Percentiles rank a stretch among this genome's conserved stretches.
These are phyloP conservation scores for Callipepla californica DNA, from an alignment of 2,113 vertebrate species.

Conservation along the genomic window DNA sequence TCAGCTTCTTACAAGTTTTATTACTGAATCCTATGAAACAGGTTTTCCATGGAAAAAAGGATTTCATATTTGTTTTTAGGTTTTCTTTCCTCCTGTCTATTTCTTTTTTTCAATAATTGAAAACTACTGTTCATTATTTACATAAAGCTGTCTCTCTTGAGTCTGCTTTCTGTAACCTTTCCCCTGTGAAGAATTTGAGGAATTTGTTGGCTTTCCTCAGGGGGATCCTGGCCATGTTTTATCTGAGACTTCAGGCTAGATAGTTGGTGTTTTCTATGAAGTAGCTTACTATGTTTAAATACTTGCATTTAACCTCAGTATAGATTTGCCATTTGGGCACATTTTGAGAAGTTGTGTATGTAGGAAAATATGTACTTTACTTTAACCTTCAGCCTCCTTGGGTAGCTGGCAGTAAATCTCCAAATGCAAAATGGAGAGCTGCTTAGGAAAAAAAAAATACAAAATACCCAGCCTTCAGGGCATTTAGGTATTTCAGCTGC, in stretches of 20 bases:
- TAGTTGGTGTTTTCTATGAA: constrained; percentile 40
- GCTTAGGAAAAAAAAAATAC: neutral
- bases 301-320: constrained; percentile 38
- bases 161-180: constrained; percentile 83
- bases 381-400: constrained; percentile 30
- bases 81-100: constrained; percentile 50
- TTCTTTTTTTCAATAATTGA: constrained; percentile 78
- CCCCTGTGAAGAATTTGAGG: constrained; percentile 81
- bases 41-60: constrained; percentile 67
- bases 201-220: constrained; percentile 80
- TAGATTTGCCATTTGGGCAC: constrained; percentile 3
- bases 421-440: constrained; percentile 19
- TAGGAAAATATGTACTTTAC: constrained; percentile 44
- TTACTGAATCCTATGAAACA: constrained; percentile 57
- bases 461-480: neutral
- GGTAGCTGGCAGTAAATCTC: constrained; percentile 35
- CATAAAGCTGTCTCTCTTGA: constrained; percentile 76
- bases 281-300: constrained; percentile 59
- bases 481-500: constrained; percentile 18
- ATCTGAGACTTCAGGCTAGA: constrained; percentile 76
- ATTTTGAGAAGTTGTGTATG: constrained; percentile 23
- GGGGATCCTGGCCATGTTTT: constrained; percentile 72
- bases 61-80: constrained; percentile 44
- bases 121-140: constrained; percentile 84
- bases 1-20: constrained; percentile 37